Conservation (phyloP, 2,113 vertebrate genomes). For the Lophura nycthemera region DNA sequence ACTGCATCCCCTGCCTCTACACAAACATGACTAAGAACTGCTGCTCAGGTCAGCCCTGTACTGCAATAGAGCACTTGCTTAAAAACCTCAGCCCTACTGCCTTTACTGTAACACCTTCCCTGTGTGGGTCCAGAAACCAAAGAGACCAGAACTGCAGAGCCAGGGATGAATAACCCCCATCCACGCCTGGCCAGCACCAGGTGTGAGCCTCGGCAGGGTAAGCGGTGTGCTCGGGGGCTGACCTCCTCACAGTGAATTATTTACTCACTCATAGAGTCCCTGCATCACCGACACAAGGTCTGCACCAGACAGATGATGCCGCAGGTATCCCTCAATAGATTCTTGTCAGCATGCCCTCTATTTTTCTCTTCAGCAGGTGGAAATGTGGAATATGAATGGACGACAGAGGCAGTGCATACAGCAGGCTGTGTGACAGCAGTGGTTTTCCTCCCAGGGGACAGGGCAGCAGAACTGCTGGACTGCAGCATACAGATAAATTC, state of each 20-base stretch:
- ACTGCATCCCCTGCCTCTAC: neutral
- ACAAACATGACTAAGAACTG: neutral
- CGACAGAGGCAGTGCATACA: accelerated
- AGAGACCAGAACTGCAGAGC: neutral
- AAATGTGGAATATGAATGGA: accelerated
- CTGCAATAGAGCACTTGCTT: neutral
- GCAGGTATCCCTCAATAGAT: neutral
- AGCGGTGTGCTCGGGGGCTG: accelerated
- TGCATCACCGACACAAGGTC: accelerated
- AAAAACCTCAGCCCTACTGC: neutral
- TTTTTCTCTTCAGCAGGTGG: neutral
- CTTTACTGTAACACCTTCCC: neutral
- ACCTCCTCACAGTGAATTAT: neutral
- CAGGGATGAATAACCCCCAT: neutral
- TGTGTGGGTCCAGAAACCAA: accelerated
- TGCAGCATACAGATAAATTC: accelerated
- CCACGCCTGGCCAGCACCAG: accelerated
- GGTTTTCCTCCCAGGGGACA: neutral
- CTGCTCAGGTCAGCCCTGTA: neutral
- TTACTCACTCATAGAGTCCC: neutral
- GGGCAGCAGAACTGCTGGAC: neutral
- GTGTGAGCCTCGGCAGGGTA: neutral
- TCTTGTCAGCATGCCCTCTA: neutral
- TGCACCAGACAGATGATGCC: neutral
- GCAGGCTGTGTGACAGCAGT: accelerated